A percentile compares a stretch with the other conserved stretches of the same genome.
Evolutionary conservation across 2,113 vertebrate genomes (phyloP).

Genomic region (Paralichthys olivaceus): DNA sequence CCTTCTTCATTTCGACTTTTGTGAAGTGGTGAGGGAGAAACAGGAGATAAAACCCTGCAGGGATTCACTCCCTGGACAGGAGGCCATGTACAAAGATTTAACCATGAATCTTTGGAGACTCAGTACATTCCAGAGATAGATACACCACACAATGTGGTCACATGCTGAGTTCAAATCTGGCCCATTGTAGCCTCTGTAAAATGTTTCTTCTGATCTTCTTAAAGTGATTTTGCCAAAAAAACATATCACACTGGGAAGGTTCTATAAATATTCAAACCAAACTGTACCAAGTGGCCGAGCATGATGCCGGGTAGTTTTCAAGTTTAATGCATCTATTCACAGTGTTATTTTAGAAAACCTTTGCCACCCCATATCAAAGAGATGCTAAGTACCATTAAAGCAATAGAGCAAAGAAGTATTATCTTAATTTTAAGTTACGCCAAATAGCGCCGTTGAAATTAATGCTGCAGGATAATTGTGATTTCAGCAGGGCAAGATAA

Average conservation of each 20-base stretch:
- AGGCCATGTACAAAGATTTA: constrained; percentile 22
- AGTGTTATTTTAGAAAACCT: constrained; percentile 19
- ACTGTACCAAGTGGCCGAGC: neutral
- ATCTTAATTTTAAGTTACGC: constrained; percentile 39
- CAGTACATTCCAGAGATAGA: constrained; percentile 4
- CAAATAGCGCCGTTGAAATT: constrained; percentile 29
- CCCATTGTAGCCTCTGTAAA: constrained; percentile 16
- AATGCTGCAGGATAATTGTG: constrained; percentile 40
- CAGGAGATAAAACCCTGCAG: constrained; percentile 27
- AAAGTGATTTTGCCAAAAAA: neutral
- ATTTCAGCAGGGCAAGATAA: constrained; percentile 32
- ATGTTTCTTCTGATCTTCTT: neutral
- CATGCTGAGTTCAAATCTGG: neutral
- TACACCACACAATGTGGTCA: constrained; percentile 3
- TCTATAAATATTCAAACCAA: neutral
- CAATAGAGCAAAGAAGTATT: constrained; percentile 17
- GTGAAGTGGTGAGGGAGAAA: constrained; percentile 19
- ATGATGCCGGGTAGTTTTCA: neutral
- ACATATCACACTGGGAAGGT: neutral
- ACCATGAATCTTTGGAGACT: constrained; percentile 1
- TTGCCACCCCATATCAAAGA: constrained; percentile 31
- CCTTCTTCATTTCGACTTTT: constrained; percentile 39
- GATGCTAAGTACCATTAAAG: constrained; percentile 20
- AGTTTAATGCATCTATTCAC: neutral
- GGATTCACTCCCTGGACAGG: constrained; percentile 49